phyloP scores from a whole-genome alignment of 35 echinoderm and acorn worm species.

The Ophioderma brevispina region DNA sequence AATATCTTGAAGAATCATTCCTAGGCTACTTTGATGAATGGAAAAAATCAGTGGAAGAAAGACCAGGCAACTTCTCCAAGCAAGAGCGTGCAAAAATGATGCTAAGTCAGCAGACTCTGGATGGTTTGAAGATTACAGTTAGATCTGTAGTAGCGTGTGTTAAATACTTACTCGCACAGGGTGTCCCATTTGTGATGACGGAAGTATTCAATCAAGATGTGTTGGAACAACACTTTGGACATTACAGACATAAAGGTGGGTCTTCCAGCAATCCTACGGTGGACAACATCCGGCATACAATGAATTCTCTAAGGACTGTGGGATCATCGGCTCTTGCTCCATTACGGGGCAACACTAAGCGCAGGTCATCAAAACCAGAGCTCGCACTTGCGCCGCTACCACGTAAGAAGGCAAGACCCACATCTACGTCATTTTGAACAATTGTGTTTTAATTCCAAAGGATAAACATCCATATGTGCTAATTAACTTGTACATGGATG shows the following conservation, averaged over 20 bases:
- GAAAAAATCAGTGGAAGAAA: not conserved
- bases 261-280: not conserved
- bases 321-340: constrained; percentile 6
- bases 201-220: not conserved
- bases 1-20: not conserved
- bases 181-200: not conserved
- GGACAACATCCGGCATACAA: not conserved
- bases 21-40: not conserved
- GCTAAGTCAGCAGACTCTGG: constrained; percentile 2
- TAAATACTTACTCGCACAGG: not conserved
- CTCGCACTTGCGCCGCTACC: too few relatives aligned
- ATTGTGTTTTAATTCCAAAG: not conserved
- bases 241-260: not conserved
- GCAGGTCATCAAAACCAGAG: too few relatives aligned
- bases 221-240: not conserved
- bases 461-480: too few relatives aligned
- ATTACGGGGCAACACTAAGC: constrained; percentile 13
- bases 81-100: not conserved
- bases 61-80: constrained; percentile 1
- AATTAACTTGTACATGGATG: too few relatives aligned
- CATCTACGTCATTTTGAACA: not conserved
- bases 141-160: not conserved
- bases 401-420: not conserved
- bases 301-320: not conserved
- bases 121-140: not conserved